phyloP scores from a whole-genome alignment of 2,888 invertebrate genomes.

The Papilio gigon region DNA sequence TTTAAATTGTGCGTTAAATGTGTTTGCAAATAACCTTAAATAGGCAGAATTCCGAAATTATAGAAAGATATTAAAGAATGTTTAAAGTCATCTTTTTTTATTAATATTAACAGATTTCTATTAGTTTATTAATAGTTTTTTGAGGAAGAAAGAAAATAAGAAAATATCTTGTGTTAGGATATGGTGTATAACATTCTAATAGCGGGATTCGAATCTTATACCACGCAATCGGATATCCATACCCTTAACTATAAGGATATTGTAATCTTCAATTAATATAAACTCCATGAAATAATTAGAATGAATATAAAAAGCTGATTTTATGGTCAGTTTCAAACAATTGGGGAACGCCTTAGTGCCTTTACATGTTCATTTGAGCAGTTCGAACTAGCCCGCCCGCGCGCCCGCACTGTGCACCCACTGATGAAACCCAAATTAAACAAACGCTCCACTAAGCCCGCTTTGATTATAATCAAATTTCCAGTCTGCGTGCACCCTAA shows the following conservation, averaged over 20 bases:
- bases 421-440: constrained; percentile 35
- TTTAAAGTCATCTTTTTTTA: too few species aligned
- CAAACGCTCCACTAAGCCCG: constrained; percentile 40
- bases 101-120: too few species aligned
- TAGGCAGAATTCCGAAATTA: background rate
- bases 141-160: too few species aligned
- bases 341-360: background rate
- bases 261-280: too few species aligned
- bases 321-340: background rate
- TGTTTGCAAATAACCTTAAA: background rate
- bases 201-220: too few species aligned
- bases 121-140: too few species aligned
- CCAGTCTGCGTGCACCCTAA: constrained; percentile 40
- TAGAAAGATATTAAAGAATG: background rate
- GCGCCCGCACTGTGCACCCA: constrained; percentile 19
- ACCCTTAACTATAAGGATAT: too few species aligned
- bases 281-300: too few species aligned
- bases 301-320: too few species aligned
- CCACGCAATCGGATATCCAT: too few species aligned
- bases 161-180: too few species aligned
- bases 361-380: background rate
- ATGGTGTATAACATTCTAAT: too few species aligned
- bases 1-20: background rate
- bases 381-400: background rate
- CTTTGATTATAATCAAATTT: constrained; percentile 46